Base-by-base conservation (phyloP, 2,797 vertebrate species). In the Silurus lanzhouensis region DNA sequence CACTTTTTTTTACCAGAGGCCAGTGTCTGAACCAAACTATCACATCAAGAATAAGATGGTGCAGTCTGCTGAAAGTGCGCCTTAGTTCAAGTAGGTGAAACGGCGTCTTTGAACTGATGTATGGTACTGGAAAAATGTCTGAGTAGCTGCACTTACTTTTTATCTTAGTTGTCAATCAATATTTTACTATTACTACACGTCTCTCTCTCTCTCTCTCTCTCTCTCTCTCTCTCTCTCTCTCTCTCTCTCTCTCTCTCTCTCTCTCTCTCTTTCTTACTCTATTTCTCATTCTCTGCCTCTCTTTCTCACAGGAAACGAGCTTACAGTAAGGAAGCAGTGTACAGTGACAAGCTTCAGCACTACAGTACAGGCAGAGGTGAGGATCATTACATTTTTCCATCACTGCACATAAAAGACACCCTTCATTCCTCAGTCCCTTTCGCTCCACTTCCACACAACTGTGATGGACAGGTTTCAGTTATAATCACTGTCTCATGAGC, bases 361-460 rank as follows among this genome's bases (percentile, higher is more conserved):
- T 99, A 99, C 95, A 99, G 97, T 95, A 98, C 98, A 0, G 98
- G 98, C 87, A 91, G 98, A 96, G 98, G 98, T 99, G 91, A 98
- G 97, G 92, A 64, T 70, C n/a, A 57, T 52, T 81, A 27, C 70
- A 48, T 48, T 20, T 75, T 58, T 27, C 70, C 74, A 38, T 74
- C 76, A 60, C 67, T 2, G 64, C 64, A 70, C 71, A 79, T 71
- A 83, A 81, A 80, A 84, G 75, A 82, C 74, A 66, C 17, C 38
- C 60, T 83, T 68, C 14, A 46, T 6, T 75, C 75, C 77, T 19
- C 57, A 82, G 38, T 70, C 38, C 17, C 31, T 46, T 63, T 81
- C 20, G 48, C 46, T 80, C 48, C 57, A 57, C 84, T 17, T 84
- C 67, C 66, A 64, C 19, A 68, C 77, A 76, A 63, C 70, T 38